Base-by-base conservation (phyloP, 2,113 vertebrate genomes). In the Chloroceryle aenea region DNA sequence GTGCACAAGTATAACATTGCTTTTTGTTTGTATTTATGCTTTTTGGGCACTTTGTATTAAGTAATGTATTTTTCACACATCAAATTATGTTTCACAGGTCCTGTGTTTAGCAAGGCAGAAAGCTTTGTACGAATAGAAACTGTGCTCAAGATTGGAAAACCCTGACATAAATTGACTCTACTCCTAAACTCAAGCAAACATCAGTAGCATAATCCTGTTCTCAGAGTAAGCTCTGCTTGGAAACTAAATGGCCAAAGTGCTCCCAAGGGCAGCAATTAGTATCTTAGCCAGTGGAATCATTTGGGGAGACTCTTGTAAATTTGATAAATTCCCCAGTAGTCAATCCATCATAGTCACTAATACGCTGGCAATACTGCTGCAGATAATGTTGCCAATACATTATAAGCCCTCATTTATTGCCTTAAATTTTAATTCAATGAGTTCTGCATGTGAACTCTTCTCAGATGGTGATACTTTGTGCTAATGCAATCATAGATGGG, bases 241-340 rank as follows among this genome's bases (percentile, higher is more conserved):
- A 94, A 95, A 89, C 86, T 92, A 90, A 96, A 85, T 92, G 83
- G 69, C 73, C 77, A 91, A 92, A 92, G 83, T 38, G 62, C 34
- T 96, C 96, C 94, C 95, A 87, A 87, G 77, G 83, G 92, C 59
- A 88, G 62, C 73, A 94, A 92, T 96, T 96, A 92, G 80, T 92
- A 87, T 89, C 92, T 93, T 92, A 87, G 90, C 86, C 89, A 91
- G 56, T 84, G 64, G 82, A 93, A 90, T 94, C 21, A 76, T 93
- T 23, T 76, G 58, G 48, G 64, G 40, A 95, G 66, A 75, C 77
- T 93, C 58, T 78, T 90, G 90, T 50, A 94, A 95, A 94, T 94
- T 94, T 96, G 93, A 92, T 96, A 53, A 96, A 94, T 96, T 93
- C 83, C 62, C 62, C 45, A 82, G 66, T 59, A 93, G 36, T 64